Evolutionary conservation across 2,888 invertebrate genomes (phyloP), one percentile per base, ranked within the genome.

Genomic region (Pristionchus japonicus): DNA sequence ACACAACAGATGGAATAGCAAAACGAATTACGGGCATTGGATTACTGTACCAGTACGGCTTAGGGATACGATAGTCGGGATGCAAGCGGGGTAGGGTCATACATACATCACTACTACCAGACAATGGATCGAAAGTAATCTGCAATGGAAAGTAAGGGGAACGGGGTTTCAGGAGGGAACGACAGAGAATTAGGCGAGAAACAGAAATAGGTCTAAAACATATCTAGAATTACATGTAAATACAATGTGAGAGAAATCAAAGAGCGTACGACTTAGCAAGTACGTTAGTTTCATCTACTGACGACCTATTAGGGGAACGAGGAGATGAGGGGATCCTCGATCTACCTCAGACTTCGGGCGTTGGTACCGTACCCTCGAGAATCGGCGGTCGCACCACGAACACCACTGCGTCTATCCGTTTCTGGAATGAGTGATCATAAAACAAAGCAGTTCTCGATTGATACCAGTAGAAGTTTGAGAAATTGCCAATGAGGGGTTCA

Each of bases 331-430:
- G 77, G 6, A 77, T 31, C 31, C 15, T 9, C n/a, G 3, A 23
- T 43, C 43, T 13, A 40, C 37, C n/a, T 77, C 43, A 77, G n/a
- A 77, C 43, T 15, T 77, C 77, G n/a, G 77, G 77, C 43, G 77
- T 77, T 1, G 77, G 77, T 77, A 77, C 82, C 82, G 52, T 83
- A 52, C 52, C 82, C 82, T 83, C 82, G 82, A 52, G 52, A 37
- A 37, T 23, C 52, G 52, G 82, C 52, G 82, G 82, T 15, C 82
- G 82, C 52, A 83, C 82, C 52, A 52, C 82, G 34, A 43, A 49
- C 34, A 83, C 82, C 17, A 83, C 82, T 1, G 82, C 49, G 34
- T 83, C 82, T 27, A 83, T 49, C 82, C 82, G 82, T 49, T 83
- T 83, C 77, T 77, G 77, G 9, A 31, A 67, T 13, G 31, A 34